Conservation (phyloP, 2,113 vertebrate genomes). For the Shinisaurus crocodilurus region DNA sequence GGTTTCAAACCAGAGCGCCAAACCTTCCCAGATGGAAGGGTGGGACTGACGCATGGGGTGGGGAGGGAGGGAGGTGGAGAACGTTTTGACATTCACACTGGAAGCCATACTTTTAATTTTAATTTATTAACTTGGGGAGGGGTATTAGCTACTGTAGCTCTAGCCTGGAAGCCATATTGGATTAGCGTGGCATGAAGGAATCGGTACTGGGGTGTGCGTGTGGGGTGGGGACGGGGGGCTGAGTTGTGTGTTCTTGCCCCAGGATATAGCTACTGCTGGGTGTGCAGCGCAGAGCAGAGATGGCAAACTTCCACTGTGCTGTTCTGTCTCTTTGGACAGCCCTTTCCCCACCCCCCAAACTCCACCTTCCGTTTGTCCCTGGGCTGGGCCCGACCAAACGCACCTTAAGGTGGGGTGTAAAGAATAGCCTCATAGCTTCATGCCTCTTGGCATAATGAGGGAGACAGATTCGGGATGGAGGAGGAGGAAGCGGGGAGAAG, state of each 20-base stretch:
- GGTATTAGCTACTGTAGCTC: neutral
- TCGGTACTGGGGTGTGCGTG: neutral
- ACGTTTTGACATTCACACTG: conserved; percentile 5
- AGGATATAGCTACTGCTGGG: neutral
- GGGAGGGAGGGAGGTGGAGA: neutral
- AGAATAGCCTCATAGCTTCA: neutral
- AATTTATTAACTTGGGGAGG: conserved; percentile 19
- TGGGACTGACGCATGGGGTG: no score
- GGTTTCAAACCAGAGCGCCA: neutral
- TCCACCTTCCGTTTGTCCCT: neutral
- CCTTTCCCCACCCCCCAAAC: no score
- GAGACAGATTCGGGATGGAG: neutral
- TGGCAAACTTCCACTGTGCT: no score
- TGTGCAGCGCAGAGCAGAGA: no score
- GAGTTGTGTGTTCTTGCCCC: neutral
- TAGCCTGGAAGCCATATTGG: neutral
- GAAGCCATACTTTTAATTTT: conserved; percentile 43
- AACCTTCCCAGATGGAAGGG: neutral
- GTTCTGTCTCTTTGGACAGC: no score
- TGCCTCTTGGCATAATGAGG: neutral
- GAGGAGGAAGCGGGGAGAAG: neutral
- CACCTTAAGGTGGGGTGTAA: conserved; percentile 15
- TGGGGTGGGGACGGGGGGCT: no score
- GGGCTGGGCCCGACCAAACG: conserved; percentile 15
- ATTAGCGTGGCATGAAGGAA: neutral